A percentile compares a stretch with the other conserved stretches of the same genome.
These are phyloP conservation scores for Scolopax mira DNA, from an alignment of 2,113 vertebrate genomes.

Conservation along the genomic window DNA sequence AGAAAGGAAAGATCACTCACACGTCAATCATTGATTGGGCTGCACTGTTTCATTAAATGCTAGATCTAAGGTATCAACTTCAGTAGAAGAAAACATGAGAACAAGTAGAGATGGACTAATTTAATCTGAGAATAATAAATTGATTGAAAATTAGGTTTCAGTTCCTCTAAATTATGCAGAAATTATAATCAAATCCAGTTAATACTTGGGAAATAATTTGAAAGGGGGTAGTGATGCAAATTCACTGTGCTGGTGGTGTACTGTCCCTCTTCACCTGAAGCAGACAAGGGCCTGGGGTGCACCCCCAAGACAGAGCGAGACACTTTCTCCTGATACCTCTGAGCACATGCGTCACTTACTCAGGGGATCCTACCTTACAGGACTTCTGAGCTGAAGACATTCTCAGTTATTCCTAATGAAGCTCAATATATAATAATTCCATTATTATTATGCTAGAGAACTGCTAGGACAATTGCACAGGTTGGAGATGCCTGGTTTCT, in stretches of 20 bases:
- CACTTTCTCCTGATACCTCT: not conserved
- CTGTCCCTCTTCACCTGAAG: not conserved
- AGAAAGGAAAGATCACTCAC: not conserved
- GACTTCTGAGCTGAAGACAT: not conserved
- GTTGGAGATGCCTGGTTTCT: not conserved
- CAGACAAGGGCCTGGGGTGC: rapidly evolving
- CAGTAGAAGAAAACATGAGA: not conserved
- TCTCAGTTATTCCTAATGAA: not conserved
- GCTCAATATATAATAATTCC: not conserved
- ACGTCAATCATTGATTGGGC: not conserved
- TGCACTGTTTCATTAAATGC: not conserved
- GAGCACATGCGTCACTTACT: not conserved
- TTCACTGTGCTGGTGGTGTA: rapidly evolving
- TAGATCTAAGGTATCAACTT: not conserved
- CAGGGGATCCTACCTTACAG: not conserved
- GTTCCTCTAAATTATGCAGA: not conserved
- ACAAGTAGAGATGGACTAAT: not conserved
- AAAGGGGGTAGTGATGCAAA: rapidly evolving
- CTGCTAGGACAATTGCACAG: not conserved
- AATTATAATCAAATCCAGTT: not conserved
- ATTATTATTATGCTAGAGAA: not conserved
- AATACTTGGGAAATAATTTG: not conserved
- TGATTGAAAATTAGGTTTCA: not conserved
- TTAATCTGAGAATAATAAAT: not conserved
- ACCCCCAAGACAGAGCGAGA: not conserved